These are phyloP conservation scores for Parthenolecanium corni DNA, from an alignment of 2,888 invertebrate species.

Conservation along the genomic window DNA sequence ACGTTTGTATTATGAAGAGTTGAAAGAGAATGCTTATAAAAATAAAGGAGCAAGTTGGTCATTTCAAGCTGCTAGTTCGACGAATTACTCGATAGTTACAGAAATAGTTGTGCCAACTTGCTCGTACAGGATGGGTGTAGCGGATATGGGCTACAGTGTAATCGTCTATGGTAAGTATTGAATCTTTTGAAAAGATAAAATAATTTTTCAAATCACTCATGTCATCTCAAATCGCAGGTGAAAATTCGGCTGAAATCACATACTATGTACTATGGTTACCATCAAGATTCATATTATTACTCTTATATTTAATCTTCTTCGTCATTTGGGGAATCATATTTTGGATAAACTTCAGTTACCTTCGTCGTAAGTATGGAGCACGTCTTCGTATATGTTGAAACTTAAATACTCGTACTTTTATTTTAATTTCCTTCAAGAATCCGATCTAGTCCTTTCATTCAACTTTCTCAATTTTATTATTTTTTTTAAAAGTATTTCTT, in stretches of 20 bases:
- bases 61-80: constrained; percentile 9
- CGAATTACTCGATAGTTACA: constrained; percentile 39
- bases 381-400: neutral
- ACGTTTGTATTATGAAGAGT: constrained; percentile 13
- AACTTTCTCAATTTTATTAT: too few species aligned
- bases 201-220: too few species aligned
- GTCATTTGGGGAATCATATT: neutral
- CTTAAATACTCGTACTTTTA: too few species aligned
- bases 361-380: neutral
- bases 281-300: constrained; percentile 52
- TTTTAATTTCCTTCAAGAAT: too few species aligned
- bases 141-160: constrained; percentile 73
- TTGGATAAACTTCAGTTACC: constrained; percentile 1
- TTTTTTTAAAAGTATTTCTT: too few species aligned
- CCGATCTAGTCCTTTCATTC: too few species aligned
- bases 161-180: constrained; percentile 56
- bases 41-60: constrained; percentile 2
- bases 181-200: neutral
- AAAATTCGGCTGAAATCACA: constrained; percentile 37
- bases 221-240: neutral
- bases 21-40: constrained; percentile 14
- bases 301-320: constrained; percentile 1
- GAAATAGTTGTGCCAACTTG: constrained; percentile 89
- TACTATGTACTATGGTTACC: constrained; percentile 74
- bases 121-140: constrained; percentile 91